phyloP scores from a whole-genome alignment of 1,140 invertebrate genomes.

The Drosophila nikananu region DNA sequence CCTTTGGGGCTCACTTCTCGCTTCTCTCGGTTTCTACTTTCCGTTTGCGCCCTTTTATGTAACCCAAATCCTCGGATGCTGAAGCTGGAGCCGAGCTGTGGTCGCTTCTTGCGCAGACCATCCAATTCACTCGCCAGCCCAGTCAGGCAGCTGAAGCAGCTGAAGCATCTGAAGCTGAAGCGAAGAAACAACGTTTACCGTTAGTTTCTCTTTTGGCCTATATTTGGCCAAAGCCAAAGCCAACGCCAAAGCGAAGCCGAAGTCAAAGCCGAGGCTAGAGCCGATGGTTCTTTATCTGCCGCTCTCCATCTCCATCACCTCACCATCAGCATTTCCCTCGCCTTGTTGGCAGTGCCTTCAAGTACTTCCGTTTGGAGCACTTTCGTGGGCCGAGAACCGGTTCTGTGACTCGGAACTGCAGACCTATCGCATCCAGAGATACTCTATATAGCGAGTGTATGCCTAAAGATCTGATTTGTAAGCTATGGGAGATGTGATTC shows the following conservation, averaged over 20 bases:
- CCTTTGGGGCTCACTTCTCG: slow-evolving; percentile 34
- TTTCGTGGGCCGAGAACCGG: slow-evolving; percentile 67
- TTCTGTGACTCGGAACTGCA: slow-evolving; percentile 64
- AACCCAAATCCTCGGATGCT: slow-evolving; percentile 73
- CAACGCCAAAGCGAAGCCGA: slow-evolving; percentile 4
- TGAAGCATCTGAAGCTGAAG: neutral
- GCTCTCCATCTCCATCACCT: slow-evolving; percentile 25
- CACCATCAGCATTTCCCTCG: slow-evolving; percentile 24
- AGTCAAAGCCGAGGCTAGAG: slow-evolving; percentile 22
- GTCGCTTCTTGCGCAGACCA: slow-evolving; percentile 38
- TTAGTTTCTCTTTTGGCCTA: slow-evolving; percentile 85
- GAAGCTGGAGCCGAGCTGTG: slow-evolving; percentile 37
- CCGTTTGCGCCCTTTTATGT: slow-evolving; percentile 83
- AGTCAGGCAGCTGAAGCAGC: slow-evolving; percentile 1
- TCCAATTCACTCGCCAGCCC: slow-evolving; percentile 30
- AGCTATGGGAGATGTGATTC: neutral
- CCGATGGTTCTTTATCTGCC: slow-evolving; percentile 62
- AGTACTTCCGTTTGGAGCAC: slow-evolving; percentile 72
- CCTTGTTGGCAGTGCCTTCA: slow-evolving; percentile 12
- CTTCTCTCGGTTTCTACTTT: slow-evolving; percentile 79
- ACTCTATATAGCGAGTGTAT: neutral
- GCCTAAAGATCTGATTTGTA: neutral
- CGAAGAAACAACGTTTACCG: slow-evolving; percentile 67
- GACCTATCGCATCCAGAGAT: slow-evolving; percentile 5
- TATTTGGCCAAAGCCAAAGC: slow-evolving; percentile 55